phyloP scores from a whole-genome alignment of 2,113 vertebrate genomes.

The Phrynocephalus versicolor region DNA sequence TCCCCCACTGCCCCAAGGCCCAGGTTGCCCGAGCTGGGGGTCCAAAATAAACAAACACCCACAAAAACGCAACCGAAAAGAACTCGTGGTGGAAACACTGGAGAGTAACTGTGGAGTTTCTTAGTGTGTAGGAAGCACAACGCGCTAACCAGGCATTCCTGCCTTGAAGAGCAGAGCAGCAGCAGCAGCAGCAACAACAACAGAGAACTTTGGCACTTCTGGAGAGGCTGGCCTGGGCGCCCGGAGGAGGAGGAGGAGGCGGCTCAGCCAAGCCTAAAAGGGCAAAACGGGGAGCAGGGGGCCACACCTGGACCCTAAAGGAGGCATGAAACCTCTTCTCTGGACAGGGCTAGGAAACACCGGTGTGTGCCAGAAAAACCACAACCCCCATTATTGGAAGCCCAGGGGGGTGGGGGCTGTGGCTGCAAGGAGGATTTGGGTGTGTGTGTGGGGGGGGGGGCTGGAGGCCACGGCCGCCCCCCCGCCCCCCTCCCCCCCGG shows the following conservation, averaged over 20 bases:
- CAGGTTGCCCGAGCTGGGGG: background rate
- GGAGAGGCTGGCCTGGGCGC: background rate
- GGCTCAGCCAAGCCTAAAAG: background rate
- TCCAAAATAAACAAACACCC: background rate
- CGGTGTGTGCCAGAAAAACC: too few relatives aligned
- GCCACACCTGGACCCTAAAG: too few relatives aligned
- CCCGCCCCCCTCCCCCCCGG: background rate
- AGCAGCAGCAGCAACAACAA: too few relatives aligned
- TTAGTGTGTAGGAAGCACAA: slow-evolving; percentile 27
- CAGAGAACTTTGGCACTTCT: background rate
- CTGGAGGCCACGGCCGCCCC: background rate
- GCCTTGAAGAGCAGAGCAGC: slow-evolving; percentile 30
- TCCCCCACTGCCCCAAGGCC: background rate
- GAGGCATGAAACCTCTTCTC: too few relatives aligned
- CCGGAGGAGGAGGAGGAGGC: background rate
- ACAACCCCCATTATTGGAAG: too few relatives aligned
- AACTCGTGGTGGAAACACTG: background rate
- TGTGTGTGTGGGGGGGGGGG: background rate
- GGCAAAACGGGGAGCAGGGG: background rate
- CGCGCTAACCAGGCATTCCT: background rate
- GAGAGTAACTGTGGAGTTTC: slow-evolving; percentile 5
- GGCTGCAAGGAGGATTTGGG: too few relatives aligned
- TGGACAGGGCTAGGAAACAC: background rate
- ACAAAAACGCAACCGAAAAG: background rate
- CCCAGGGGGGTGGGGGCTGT: background rate